phyloP scores from a whole-genome alignment of 1,140 invertebrate species.

The Polypedilum vanderplanki region DNA sequence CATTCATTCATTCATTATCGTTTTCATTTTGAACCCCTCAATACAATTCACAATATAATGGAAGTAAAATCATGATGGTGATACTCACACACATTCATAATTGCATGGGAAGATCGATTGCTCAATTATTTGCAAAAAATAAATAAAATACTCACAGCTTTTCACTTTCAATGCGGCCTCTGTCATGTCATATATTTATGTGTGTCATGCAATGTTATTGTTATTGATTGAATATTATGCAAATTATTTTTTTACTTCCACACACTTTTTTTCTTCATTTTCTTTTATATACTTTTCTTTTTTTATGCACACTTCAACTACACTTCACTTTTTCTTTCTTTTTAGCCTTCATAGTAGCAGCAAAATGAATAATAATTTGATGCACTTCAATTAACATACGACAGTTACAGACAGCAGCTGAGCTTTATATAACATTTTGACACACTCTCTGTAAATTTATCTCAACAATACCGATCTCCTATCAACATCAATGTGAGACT shows the following conservation, averaged over 20 bases:
- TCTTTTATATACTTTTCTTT: neutral
- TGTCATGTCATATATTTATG: neutral
- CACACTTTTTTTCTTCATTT: neutral
- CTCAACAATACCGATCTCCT: constrained; percentile 18
- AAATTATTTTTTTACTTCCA: neutral
- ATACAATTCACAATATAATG: neutral
- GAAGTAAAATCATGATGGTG: constrained; percentile 7
- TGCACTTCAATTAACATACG: neutral
- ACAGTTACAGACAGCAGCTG: neutral
- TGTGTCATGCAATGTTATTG: constrained; percentile 17
- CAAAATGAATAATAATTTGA: neutral
- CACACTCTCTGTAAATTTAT: neutral
- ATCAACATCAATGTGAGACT: constrained; percentile 32
- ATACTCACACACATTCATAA: neutral
- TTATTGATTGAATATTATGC: neutral
- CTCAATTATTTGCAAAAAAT: too few relatives aligned
- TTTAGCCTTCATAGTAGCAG: neutral
- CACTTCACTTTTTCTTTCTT: neutral
- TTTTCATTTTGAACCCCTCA: neutral
- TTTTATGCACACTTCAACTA: neutral
- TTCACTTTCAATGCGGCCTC: too few relatives aligned
- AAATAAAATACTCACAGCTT: too few relatives aligned
- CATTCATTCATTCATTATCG: neutral
- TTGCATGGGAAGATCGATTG: too few relatives aligned
- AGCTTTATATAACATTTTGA: neutral